Evolutionary conservation across 2,797 vertebrate genomes (phyloP), one percentile per base, ranked within the genome.

Genomic region (Bovichtus variegatus): DNA sequence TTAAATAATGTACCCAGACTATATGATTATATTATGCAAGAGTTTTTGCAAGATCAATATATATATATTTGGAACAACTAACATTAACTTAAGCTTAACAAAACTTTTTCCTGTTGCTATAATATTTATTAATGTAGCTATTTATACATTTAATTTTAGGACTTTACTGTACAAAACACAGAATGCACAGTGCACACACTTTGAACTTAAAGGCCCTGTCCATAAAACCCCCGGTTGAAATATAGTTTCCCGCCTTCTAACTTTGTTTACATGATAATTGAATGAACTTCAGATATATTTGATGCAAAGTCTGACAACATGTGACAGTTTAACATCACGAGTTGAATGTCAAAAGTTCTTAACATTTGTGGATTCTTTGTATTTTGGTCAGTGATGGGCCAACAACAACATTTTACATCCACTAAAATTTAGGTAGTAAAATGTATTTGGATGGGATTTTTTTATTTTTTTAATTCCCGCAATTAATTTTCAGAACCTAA

Each of bases 141-240:
- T 47, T 0, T 5, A 57, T n/a, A 43, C 78, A 27, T 3, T 12
- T 44, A 10, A 9, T 59, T 64, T 19, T 13, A 55, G 51, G 3
- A 44, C 55, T 50, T 64, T 13, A 57, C 34, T 34, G 15, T 57
- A n/a, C 1, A 31, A 3, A 40, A 41, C 2, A 23, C 16, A n/a
- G n/a, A n/a, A n/a, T n/a, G n/a, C n/a, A n/a, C n/a, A n/a, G n/a
- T n/a, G n/a, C n/a, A n/a, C n/a, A n/a, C n/a, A n/a, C n/a, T n/a
- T 66, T 10, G 2, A 62, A 58, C 41, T 55, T 6, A 29, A 44
- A 47, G 8, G 21, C 0, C 4, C 12, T 13, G 2, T 43, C 36
- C 0, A n/a, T 58, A n/a, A n/a, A n/a, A n/a, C 57, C 38, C 50
- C n/a, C 40, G 47, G 8, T 67, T 53, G n/a, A 59, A 64, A 64